A percentile compares a stretch with the other conserved stretches of the same genome.
These are phyloP conservation scores for Liodrosophila aerea DNA, from an alignment of 2,888 invertebrate genomes.

Conservation along the genomic window DNA sequence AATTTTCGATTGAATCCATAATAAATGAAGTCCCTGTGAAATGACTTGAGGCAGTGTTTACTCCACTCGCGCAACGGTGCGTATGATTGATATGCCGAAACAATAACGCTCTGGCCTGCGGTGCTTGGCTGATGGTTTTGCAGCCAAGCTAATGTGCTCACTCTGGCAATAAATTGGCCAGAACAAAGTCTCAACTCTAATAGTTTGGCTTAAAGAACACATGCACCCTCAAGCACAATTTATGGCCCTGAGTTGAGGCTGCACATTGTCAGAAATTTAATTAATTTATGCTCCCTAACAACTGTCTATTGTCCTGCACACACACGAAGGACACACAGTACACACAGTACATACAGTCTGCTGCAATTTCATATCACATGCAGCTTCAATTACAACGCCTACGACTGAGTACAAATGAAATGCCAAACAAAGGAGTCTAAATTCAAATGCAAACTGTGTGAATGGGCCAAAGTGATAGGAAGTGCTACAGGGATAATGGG, in stretches of 20 bases:
- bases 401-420: too few relatives aligned
- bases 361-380: slow-evolving; percentile 10
- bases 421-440: slow-evolving; percentile 11
- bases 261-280: slow-evolving; percentile 16
- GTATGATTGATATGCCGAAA: slow-evolving; percentile 65
- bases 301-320: slow-evolving; percentile 17
- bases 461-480: too few relatives aligned
- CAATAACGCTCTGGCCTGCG: slow-evolving; percentile 8
- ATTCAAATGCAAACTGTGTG: slow-evolving; percentile 4
- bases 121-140: slow-evolving; percentile 11
- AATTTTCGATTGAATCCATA: slow-evolving; percentile 35
- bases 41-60: slow-evolving; percentile 31
- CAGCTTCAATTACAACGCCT: slow-evolving; percentile 23
- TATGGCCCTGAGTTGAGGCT: background rate
- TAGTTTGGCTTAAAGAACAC: background rate
- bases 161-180: slow-evolving; percentile 36
- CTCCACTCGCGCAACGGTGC: slow-evolving; percentile 44
- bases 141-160: slow-evolving; percentile 24
- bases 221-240: background rate
- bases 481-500: too few relatives aligned
- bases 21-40: slow-evolving; percentile 38
- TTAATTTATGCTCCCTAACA: slow-evolving; percentile 27
- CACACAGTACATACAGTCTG: slow-evolving; percentile 5
- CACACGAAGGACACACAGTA: slow-evolving; percentile 6
- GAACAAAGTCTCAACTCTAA: slow-evolving; percentile 4